Evolutionary conservation across 2,797 vertebrate genomes (phyloP), one percentile per base, ranked within the genome.

Genomic region (Cuniculus paca): DNA sequence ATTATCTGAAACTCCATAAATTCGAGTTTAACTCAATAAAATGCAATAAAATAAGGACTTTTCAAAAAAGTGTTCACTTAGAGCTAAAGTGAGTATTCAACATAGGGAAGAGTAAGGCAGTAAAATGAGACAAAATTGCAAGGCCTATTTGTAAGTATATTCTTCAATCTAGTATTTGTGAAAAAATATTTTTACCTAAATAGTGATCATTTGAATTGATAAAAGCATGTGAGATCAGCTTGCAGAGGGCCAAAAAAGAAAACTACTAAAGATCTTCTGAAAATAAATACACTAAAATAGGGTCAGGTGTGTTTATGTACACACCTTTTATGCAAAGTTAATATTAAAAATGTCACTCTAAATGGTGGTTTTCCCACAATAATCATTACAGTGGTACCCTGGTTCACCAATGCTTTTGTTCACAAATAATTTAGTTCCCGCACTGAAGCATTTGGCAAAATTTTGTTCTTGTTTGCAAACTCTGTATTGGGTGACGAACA

Each of bases 101-200:
- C 72, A 88, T 12, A 84, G 56, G 85, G 48, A 78, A 78, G 22
- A 92, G 22, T 72, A 42, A 74, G 22, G 42, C 77, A 72, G n/a
- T 91, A 83, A 94, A 85, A 89, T 31, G 2, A 42, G 61, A 88
- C 16, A 75, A 89, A 92, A 60, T 81, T 74, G 80, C 80, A 94
- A 50, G 63, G 72, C 50, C 61, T 61, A 61, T 72, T 19, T 89
- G 4, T 77, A 63, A 45, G 39, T 56, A 87, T 72, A 48, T 54
- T 17, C 45, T 81, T 77, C 68, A 89, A 56, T 82, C 52, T 88
- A 42, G 6, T 63, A 72, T 79, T 92, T 90, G 70, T n/a, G 39
- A 75, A 91, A 88, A 70, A 65, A 26, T 42, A 48, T 60, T 95
- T 85, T 96, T 85, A 63, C 52, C 56, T 89, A 42, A 82, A 97